Percentiles rank a stretch among this genome's conserved stretches.
Evolutionary conservation across 2,888 invertebrate species (phyloP).

Genomic region (Notodonta dromedarius): DNA sequence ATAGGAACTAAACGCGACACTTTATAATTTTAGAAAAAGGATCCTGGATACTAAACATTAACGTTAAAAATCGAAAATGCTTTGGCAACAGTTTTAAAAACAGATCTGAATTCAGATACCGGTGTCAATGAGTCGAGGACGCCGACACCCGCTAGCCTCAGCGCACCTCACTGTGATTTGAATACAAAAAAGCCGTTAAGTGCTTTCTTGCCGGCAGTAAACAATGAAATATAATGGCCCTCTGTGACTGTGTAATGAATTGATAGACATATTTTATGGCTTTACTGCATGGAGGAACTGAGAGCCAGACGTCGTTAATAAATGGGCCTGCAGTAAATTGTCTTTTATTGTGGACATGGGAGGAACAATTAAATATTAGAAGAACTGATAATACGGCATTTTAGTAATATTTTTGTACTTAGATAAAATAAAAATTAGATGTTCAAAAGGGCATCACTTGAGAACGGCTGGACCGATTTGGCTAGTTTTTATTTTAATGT

Average conservation of each 20-base stretch:
- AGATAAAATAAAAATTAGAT: too few species aligned
- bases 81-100: too few species aligned
- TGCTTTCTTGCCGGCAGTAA: constrained; percentile 62
- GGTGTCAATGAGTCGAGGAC: constrained; percentile 40
- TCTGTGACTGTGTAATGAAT: constrained; percentile 32
- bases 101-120: constrained; percentile 15
- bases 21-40: too few species aligned
- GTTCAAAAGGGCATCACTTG: too few species aligned
- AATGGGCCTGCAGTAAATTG: constrained; percentile 10
- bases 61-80: too few species aligned
- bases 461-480: too few species aligned
- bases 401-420: too few species aligned
- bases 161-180: constrained; percentile 65
- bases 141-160: constrained; percentile 64
- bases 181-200: constrained; percentile 68
- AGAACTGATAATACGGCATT: too few species aligned
- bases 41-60: too few species aligned
- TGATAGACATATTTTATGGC: constrained; percentile 32
- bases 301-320: constrained; percentile 19
- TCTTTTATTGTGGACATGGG: background rate
- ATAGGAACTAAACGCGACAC: too few species aligned
- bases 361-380: background rate
- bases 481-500: too few species aligned
- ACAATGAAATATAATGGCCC: constrained; percentile 47
- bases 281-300: constrained; percentile 29